Conservation (phyloP, 1,140 invertebrate genomes). For the Adelges cooleyi region DNA sequence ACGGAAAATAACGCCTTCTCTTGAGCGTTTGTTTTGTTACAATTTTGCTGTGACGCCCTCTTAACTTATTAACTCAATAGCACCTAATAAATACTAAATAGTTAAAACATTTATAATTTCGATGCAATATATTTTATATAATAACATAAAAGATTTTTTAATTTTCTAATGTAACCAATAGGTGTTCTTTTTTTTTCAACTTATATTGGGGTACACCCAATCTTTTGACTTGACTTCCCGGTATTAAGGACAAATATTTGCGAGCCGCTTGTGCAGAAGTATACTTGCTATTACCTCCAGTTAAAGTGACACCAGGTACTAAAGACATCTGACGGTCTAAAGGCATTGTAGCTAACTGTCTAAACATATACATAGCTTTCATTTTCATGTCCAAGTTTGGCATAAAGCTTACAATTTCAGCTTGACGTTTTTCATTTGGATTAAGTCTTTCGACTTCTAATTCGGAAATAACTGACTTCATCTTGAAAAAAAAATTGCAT, state of each 20-base stretch:
- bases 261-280: neutral
- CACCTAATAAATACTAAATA: too few species aligned
- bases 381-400: neutral
- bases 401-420: neutral
- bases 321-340: neutral
- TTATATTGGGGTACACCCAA: neutral
- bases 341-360: neutral
- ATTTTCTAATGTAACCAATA: too few species aligned
- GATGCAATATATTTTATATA: too few species aligned
- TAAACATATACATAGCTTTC: neutral
- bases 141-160: too few species aligned
- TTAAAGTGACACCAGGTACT: neutral
- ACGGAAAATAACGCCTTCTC: too few species aligned
- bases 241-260: neutral
- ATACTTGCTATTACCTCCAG: neutral
- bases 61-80: too few species aligned
- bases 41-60: too few species aligned
- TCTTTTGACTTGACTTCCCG: neutral
- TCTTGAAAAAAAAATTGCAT: too few species aligned
- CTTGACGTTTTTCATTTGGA: neutral
- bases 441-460: neutral
- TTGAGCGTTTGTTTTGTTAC: too few species aligned
- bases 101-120: too few species aligned
- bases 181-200: neutral
- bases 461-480: neutral